Conservation (phyloP, 1,140 invertebrate species). For the Chironomus tepperi region DNA sequence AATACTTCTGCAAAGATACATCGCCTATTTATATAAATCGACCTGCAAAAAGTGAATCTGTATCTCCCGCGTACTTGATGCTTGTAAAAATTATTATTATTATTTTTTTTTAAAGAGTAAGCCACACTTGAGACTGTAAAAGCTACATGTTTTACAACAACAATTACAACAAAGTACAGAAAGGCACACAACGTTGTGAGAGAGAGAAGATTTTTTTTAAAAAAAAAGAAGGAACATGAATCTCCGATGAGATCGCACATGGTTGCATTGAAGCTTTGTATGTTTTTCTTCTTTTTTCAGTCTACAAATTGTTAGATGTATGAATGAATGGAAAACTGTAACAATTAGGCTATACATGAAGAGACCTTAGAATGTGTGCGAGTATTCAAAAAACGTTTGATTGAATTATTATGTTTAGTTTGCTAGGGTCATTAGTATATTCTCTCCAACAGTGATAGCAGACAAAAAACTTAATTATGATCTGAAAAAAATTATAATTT, state of each 20-base stretch:
- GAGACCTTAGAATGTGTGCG: neutral
- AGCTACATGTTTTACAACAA: conserved; percentile 4
- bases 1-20: conserved; percentile 16
- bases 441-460: too few species aligned
- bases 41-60: conserved; percentile 16
- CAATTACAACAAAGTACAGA: conserved; percentile 6
- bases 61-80: conserved; percentile 9
- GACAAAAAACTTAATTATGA: too few species aligned
- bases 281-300: neutral
- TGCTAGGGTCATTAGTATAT: too few species aligned
- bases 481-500: too few species aligned
- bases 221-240: conserved; percentile 18
- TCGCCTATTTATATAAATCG: conserved; percentile 21
- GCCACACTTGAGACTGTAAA: neutral
- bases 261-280: conserved; percentile 12
- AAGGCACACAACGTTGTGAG: neutral
- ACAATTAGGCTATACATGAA: neutral
- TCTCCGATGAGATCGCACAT: neutral
- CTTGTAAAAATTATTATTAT: neutral
- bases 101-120: neutral
- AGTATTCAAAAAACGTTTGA: neutral
- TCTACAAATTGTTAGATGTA: neutral
- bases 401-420: neutral
- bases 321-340: neutral
- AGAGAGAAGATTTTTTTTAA: neutral